phyloP scores from a whole-genome alignment of 2,888 invertebrate species.

The Meghimatium bilineatum region DNA sequence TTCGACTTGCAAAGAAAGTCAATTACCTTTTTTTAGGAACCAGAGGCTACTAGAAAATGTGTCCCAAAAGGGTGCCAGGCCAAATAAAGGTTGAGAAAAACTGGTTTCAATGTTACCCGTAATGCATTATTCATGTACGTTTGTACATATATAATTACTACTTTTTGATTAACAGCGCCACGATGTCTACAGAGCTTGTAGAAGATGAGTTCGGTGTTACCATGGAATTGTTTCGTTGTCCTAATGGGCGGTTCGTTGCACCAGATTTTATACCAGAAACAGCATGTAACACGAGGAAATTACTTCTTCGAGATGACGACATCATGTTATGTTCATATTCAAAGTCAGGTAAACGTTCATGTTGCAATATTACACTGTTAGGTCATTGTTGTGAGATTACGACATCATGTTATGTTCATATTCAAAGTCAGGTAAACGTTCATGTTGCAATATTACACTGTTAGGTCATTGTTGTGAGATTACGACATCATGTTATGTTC shows the following conservation, averaged over 20 bases:
- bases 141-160: too few species aligned
- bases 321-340: constrained; percentile 29
- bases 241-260: constrained; percentile 18
- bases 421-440: constrained; percentile 20
- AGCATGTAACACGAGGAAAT: neutral
- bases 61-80: too few species aligned
- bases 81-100: too few species aligned
- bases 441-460: too few species aligned
- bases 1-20: too few species aligned
- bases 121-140: too few species aligned
- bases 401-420: constrained; percentile 35
- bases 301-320: constrained; percentile 26
- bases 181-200: neutral
- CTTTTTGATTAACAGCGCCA: constrained; percentile 2
- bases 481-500: constrained; percentile 35
- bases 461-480: too few species aligned
- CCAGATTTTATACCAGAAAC: constrained; percentile 1
- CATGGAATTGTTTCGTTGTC: constrained; percentile 18
- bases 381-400: too few species aligned
- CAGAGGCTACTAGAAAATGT: too few species aligned
- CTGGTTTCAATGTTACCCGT: too few species aligned
- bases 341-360: constrained; percentile 24
- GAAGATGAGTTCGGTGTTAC: constrained; percentile 5
- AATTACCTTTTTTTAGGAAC: too few species aligned
- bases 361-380: too few species aligned